These are phyloP conservation scores for Oscarella lobularis DNA, from an alignment of 37 sponge, comb jelly and placozoan genomes.

Conservation along the genomic window DNA sequence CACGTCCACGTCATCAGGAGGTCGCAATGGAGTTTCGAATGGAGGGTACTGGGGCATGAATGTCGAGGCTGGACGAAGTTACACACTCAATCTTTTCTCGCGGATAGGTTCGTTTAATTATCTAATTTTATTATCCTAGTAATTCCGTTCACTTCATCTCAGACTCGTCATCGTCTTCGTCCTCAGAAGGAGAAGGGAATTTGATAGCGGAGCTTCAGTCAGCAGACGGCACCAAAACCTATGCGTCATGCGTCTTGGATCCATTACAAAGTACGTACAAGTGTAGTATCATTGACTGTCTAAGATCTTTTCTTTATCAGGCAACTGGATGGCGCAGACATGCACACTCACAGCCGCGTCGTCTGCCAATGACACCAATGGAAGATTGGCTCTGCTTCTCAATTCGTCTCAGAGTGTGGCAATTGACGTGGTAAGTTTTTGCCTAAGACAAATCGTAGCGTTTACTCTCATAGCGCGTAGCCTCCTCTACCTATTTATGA, in stretches of 20 bases:
- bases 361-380: neutral
- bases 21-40: neutral
- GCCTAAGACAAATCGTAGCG: too few species aligned
- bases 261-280: too few species aligned
- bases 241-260: neutral
- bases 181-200: too few species aligned
- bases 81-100: neutral
- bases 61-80: neutral
- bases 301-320: too few species aligned
- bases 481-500: too few species aligned
- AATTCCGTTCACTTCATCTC: neutral
- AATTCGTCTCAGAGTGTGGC: neutral
- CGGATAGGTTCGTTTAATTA: too few species aligned
- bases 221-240: neutral
- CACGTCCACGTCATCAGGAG: too few species aligned
- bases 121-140: too few species aligned
- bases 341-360: too few species aligned
- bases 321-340: too few species aligned
- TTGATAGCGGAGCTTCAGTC: neutral
- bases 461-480: too few species aligned
- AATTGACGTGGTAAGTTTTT: neutral
- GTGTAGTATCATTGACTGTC: too few species aligned
- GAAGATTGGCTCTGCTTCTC: neutral
- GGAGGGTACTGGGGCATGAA: conserved; percentile 9
- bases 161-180: neutral